Base-by-base conservation (phyloP, 2,888 invertebrate species). In the Gortyna flavago region DNA sequence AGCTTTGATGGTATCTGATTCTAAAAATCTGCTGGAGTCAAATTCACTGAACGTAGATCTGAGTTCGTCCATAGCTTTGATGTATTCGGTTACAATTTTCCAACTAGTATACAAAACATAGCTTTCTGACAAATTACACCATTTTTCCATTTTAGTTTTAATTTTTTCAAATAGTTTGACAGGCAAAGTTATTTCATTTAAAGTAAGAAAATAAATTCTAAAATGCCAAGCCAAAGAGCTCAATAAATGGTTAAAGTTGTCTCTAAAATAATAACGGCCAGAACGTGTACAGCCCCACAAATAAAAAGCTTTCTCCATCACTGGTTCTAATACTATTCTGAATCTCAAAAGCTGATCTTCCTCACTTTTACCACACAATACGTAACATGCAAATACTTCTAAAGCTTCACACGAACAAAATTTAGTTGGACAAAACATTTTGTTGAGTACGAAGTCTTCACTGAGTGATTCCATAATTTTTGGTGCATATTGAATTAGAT, bases 391-490 rank as follows among this genome's bases (percentile, higher is more conserved):
- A 41, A 92, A 75, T 41, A 89, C n/a, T 29, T 81, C 59, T 13
- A 68, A n/a, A 66, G 44, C 57, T 32, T 76, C 48, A 75, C 61
- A 64, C 25, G 13, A 35, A 25, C 35, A 35, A 69, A 92, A 85
- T n/a, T 85, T 84, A 9, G 88, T 48, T 16, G 83, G 75, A 51
- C 89, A 87, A 16, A 92, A 76, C 70, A 93, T 62, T 41, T 90
- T 77, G n/a, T 89, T 81, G 11, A 74, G 79, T 18, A 93, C 86
- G 62, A 93, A 93, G 38, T 92, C 86, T n/a, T 84, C 77, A 59
- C 91, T 89, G 32, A 93, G 80, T 32, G 59, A 78, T 29, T 90
- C 87, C 78, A 93, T 91, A 11, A 93, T 69, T 6, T 81, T 72
- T 6, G 84, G 70, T 9, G 89, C 88, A 25, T 72, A 68, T 8